Percentiles rank a stretch among this genome's conserved stretches.
These are phyloP conservation scores for Zonotrichia leucophrys DNA, from an alignment of 2,113 vertebrate genomes.

Conservation along the genomic window DNA sequence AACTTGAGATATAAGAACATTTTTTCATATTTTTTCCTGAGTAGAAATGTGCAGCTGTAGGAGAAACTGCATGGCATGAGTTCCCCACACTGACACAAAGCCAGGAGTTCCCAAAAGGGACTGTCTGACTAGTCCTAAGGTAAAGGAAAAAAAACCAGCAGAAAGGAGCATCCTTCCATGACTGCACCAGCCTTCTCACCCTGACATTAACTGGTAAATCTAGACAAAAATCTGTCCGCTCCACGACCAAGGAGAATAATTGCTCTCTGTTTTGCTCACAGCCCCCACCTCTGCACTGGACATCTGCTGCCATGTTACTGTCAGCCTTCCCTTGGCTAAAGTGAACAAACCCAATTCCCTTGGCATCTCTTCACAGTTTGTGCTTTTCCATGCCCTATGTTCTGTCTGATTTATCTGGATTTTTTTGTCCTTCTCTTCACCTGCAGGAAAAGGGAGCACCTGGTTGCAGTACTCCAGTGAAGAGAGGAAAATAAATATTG, in stretches of 20 bases:
- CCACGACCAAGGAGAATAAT: not conserved
- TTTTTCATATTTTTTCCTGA: constrained; percentile 24
- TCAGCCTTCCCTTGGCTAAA: not conserved
- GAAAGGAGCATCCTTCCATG: not conserved
- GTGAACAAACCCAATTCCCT: not conserved
- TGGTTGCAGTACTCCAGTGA: not conserved
- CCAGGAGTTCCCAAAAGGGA: not conserved
- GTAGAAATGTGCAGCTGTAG: not conserved
- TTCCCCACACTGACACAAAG: not conserved
- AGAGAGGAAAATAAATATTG: not conserved
- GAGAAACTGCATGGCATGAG: not conserved
- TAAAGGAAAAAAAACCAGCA: not conserved
- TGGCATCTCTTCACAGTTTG: not conserved
- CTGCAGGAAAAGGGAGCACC: not conserved
- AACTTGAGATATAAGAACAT: constrained; percentile 36
- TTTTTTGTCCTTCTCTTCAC: not conserved
- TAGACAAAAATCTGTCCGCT: not conserved
- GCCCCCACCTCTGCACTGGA: not conserved
- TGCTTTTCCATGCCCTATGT: not conserved
- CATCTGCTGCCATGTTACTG: not conserved
- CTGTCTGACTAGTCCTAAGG: not conserved
- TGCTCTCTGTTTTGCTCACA: not conserved
- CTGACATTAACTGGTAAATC: not conserved
- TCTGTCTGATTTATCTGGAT: not conserved
- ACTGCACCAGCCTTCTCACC: not conserved